Evolutionary conservation across 53 echinoderm and acorn worm genomes (phyloP), one percentile per base, ranked within the genome.

Genomic region (Actinopyga echinites): DNA sequence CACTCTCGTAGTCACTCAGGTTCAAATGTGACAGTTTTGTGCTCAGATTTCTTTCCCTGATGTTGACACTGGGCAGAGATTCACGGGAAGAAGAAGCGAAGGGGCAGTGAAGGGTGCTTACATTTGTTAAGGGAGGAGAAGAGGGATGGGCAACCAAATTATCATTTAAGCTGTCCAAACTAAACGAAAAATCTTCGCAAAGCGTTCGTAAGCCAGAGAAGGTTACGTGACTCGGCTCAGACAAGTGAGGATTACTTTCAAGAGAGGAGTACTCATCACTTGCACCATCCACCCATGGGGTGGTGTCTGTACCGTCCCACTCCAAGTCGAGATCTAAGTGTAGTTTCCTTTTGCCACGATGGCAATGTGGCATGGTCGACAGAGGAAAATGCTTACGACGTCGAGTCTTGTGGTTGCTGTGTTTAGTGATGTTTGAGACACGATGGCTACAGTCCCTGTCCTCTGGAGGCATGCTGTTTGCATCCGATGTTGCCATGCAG

Each of bases 111-210:
- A 85, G 44, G 43, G 44, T 42, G 23, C 59, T 58, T 4, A 44
- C 85, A 32, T 57, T 56, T 19, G 52, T 21, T 56, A 35, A 35
- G 24, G 54, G 25, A 19, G 40, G 85, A 20, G 68, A 30, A 22
- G 83, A 83, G 2, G 74, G 63, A 23, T 79, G 75, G 56, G 90
- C 89, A 34, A 90, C 73, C 67, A 92, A 84, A 83, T 99, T 95
- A 64, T 99, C 94, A 83, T 99, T 99, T 17, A 99, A 85, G 57
- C 99, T 99, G 63, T 99, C 99, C 49, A 99, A 59, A 84, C 99
- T 95, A 83, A 99, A 95, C 8, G 92, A 90, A 61, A 91, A 99
- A 67, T 88, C 83, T 28, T 91, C 91, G 7, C 88, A 84, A 34
- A 80, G 62, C 20, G 22, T 38, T 42, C 63, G 38, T 74, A 80